These are phyloP conservation scores for Macrotrachela quadricornifera DNA, from an alignment of 1,140 invertebrate genomes.

Conservation along the genomic window DNA sequence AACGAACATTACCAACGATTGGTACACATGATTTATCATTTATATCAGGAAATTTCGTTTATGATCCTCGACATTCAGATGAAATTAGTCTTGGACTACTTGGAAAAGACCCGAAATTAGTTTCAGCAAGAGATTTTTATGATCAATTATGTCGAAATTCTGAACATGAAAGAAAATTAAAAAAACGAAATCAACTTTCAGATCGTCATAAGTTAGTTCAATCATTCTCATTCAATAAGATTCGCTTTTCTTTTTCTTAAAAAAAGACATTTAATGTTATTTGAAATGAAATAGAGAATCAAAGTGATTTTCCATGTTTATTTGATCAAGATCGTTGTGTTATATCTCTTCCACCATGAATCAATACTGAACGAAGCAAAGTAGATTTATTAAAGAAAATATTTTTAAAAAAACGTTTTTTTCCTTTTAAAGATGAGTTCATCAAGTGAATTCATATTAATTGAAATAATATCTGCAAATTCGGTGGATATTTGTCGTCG, in stretches of 20 bases:
- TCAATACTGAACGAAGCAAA: constrained; percentile 56
- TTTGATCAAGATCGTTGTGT: constrained; percentile 39
- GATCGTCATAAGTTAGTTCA: constrained; percentile 49
- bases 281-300: too few species aligned
- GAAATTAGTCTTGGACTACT: constrained; percentile 42
- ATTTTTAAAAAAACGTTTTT: constrained; percentile 1
- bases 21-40: constrained; percentile 54
- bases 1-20: constrained; percentile 51
- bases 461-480: constrained; percentile 52
- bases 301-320: constrained; percentile 46
- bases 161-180: constrained; percentile 41
- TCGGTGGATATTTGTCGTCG: constrained; percentile 44
- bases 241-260: too few species aligned
- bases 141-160: constrained; percentile 47
- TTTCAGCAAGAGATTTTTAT: constrained; percentile 43
- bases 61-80: constrained; percentile 41
- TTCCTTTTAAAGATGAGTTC: constrained; percentile 27
- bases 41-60: constrained; percentile 41
- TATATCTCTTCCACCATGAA: constrained; percentile 60
- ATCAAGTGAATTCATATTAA: constrained; percentile 42
- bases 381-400: constrained; percentile 21
- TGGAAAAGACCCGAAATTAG: constrained; percentile 35
- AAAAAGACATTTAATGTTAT: constrained; percentile 43
- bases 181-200: constrained; percentile 51
- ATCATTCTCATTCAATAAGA: not conserved